Evolutionary conservation across 1,140 invertebrate genomes (phyloP).

Genomic region (Drosophila burlai): DNA sequence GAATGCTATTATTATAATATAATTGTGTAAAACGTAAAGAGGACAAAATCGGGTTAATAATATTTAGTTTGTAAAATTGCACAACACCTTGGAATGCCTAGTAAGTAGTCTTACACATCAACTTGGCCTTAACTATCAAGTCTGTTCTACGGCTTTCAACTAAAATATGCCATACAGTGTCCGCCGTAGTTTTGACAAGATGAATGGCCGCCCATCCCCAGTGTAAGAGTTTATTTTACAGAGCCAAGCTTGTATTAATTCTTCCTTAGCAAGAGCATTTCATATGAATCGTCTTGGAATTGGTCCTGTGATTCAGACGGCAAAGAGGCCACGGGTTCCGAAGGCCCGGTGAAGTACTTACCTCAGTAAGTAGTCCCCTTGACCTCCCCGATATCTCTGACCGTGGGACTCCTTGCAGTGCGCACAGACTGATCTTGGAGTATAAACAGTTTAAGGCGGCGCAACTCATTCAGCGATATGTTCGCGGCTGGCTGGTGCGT

Average conservation of each 20-base stretch:
- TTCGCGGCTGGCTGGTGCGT: conserved; percentile 43
- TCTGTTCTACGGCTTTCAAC: background rate
- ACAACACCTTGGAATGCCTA: no score
- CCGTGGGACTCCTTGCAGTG: background rate
- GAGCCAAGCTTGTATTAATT: background rate
- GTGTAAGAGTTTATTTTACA: background rate
- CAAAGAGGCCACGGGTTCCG: background rate
- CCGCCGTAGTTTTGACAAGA: background rate
- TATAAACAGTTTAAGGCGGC: conserved; percentile 66
- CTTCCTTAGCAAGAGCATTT: no score
- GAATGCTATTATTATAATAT: background rate
- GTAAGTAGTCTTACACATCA: background rate
- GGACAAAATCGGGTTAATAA: no score
- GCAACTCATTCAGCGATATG: conserved; percentile 50
- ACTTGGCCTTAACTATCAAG: background rate
- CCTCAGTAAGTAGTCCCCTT: conserved; percentile 1
- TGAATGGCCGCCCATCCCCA: no score
- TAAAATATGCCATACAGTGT: background rate
- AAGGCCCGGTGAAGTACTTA: background rate
- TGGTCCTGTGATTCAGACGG: background rate
- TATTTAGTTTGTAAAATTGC: no score
- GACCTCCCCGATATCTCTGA: background rate
- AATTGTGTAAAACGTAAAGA: background rate
- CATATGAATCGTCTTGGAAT: background rate
- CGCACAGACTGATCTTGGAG: conserved; percentile 41